Base-by-base conservation (phyloP, 2,888 invertebrate genomes). In the Thera obeliscata region DNA sequence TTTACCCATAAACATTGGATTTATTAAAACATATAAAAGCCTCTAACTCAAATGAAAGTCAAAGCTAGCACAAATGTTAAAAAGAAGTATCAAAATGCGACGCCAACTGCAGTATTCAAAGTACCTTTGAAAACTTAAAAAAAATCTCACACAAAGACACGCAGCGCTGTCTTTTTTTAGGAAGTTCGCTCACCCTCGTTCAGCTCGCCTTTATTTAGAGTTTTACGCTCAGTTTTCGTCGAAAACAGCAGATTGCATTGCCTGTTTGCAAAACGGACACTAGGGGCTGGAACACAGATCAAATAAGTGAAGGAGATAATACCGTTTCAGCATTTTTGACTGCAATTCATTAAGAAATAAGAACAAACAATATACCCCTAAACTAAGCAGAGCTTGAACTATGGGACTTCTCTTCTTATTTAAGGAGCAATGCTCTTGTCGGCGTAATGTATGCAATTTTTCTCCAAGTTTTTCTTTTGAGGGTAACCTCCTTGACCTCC, bases 61-160 rank as follows among this genome's bases (percentile, higher is more conserved):
- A 4, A 41, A 5, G 41, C 7, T 38, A 43, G 43, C 43, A 7
- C 7, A 3, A 1, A 46, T 5, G 9, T 35, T 35, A 54, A 50
- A 22, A 22, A 12, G 7, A 50, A 2, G 9, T 35, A 54, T 48
- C 12, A 49, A 64, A 65, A 50, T 38, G 38, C 12, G 11, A 52
- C 41, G 35, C 35, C 41, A 41, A 61, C 38, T 22, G 57, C 38
- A 41, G 49, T 49, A 61, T 22, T 52, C 57, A 57, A 54, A 61
- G 43, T 46, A 43, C 63, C 66, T 69, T 70, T 70, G 66, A 41
- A 55, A 61, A 52, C 52, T 65, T 64, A 68, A 64, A 38, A 48
- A 12, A 64, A 67, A 70, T 57, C 3, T 46, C 41, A 56, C 54
- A 46, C 64, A 62, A 56, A 66, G 59, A 61, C 56, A 54, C 41